Conservation (phyloP, 2,113 vertebrate genomes). For the Leptobrachium leishanense region DNA sequence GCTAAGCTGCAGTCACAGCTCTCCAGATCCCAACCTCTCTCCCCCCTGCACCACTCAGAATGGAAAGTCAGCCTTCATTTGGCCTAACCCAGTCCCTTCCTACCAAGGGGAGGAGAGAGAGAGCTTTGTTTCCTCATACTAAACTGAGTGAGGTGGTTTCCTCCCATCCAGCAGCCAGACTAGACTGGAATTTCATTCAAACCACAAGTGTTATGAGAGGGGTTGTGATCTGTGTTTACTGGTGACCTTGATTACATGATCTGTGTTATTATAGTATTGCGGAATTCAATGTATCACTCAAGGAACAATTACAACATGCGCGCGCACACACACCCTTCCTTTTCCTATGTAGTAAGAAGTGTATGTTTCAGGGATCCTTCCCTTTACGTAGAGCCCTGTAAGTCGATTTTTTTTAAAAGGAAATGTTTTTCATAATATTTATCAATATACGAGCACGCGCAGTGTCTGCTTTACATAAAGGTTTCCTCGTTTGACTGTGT, state of each 20-base stretch:
- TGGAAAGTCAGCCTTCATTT: conserved; percentile 29
- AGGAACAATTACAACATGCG: too few relatives aligned
- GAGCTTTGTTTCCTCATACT: conserved; percentile 25
- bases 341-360: too few relatives aligned
- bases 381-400: too few relatives aligned
- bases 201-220: background rate
- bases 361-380: too few relatives aligned
- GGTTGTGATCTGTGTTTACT: background rate
- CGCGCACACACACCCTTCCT: too few relatives aligned
- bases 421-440: too few relatives aligned
- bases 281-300: too few relatives aligned
- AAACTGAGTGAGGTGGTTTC: background rate
- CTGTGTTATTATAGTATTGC: background rate
- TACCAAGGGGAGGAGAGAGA: conserved; percentile 24
- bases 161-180: conserved; percentile 20
- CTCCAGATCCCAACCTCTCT: conserved; percentile 17
- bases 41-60: conserved; percentile 41
- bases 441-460: too few relatives aligned
- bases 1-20: conserved; percentile 29
- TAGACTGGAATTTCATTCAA: conserved; percentile 37
- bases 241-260: background rate
- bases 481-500: too few relatives aligned
- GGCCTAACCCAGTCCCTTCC: conserved; percentile 32
- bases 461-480: too few relatives aligned
- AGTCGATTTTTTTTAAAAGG: too few relatives aligned